Base-by-base conservation (phyloP, 2,113 vertebrate species). In the Ameiurus melas region DNA sequence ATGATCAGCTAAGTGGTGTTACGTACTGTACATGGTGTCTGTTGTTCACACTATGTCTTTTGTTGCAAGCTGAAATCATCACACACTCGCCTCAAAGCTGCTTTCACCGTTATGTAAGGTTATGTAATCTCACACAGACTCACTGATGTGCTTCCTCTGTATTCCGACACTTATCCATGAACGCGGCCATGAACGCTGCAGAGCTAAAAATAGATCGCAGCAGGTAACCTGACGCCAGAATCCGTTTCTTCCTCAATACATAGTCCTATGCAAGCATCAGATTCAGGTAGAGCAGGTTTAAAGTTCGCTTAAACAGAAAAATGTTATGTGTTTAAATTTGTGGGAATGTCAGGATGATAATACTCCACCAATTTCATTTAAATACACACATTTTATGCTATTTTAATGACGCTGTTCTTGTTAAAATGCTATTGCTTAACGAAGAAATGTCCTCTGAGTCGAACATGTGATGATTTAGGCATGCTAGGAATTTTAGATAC, bases 101-200 rank as follows among this genome's bases (percentile, higher is more conserved):
- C 25, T 27, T 53, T 27, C 43, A 16, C 6, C 4, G 79, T 81
- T 81, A 81, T 81, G 55, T 81, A 81, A 81, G 6, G 79, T 60
- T 81, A 81, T 60, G 79, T 81, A 81, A 81, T 81, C 79, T 60
- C 55, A 81, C n/a, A 3, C 4, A 36, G 30, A 81, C 79, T 17
- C 78, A n/a, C 77, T 20, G n/a, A 33, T 36, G 51, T 57, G 78
- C 53, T 36, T 81, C 20, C 79, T 62, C 66, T 27, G 60, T 62
- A 66, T n/a, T 66, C 64, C 7, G 77, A 79, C 77, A 55, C 77
- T 81, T 58, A 33, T 81, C 78, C 78, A 79, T 20, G 53, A 57
- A 57, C 51, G 55, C 30, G 16, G 51, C 13, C 27, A 16, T 80
- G 17, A 81, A 58, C 7, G 51, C 57, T 33, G 53, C 78, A 20